These are phyloP conservation scores for Ctenoplectra terminalis DNA, from an alignment of 1,140 invertebrate species.

Conservation along the genomic window DNA sequence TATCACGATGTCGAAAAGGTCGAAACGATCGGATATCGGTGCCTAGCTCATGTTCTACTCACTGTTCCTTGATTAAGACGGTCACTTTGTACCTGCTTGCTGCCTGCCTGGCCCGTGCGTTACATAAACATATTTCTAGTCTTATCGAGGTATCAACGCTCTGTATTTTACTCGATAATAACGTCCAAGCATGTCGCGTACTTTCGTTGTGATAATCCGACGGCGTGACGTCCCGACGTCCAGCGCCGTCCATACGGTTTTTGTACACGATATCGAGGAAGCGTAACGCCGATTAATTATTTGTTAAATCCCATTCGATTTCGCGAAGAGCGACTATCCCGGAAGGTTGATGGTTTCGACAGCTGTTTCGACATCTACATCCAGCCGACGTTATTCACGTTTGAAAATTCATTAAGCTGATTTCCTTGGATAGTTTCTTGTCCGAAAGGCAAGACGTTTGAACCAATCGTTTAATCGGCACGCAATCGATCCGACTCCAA, in stretches of 20 bases:
- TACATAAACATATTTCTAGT: slow-evolving; percentile 65
- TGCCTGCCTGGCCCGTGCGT: slow-evolving; percentile 68
- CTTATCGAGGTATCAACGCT: slow-evolving; percentile 59
- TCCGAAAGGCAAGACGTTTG: too few relatives aligned
- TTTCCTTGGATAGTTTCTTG: slow-evolving; percentile 3
- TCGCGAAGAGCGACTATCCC: slow-evolving; percentile 51
- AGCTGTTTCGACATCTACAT: slow-evolving; percentile 70
- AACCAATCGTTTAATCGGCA: too few relatives aligned
- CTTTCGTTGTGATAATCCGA: slow-evolving; percentile 64
- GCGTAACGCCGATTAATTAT: slow-evolving; percentile 59
- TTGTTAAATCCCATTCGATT: slow-evolving; percentile 61
- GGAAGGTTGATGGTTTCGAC: slow-evolving; percentile 71
- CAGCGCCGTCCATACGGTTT: slow-evolving; percentile 40
- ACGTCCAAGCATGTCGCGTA: slow-evolving; percentile 69
- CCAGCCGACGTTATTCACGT: slow-evolving; percentile 62
- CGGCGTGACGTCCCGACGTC: slow-evolving; percentile 11
- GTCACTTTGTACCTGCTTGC: slow-evolving; percentile 72
- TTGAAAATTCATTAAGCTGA: slow-evolving; percentile 53
- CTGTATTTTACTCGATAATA: slow-evolving; percentile 62
- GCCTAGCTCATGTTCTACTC: slow-evolving; percentile 60
- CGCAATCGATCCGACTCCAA: neutral
- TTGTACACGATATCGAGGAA: slow-evolving; percentile 46
- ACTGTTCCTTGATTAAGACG: slow-evolving; percentile 70
- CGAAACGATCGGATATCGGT: slow-evolving; percentile 69
- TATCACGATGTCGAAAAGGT: slow-evolving; percentile 72